Evolutionary conservation across 2,797 vertebrate genomes (phyloP).

Genomic region (Ibycter americanus): DNA sequence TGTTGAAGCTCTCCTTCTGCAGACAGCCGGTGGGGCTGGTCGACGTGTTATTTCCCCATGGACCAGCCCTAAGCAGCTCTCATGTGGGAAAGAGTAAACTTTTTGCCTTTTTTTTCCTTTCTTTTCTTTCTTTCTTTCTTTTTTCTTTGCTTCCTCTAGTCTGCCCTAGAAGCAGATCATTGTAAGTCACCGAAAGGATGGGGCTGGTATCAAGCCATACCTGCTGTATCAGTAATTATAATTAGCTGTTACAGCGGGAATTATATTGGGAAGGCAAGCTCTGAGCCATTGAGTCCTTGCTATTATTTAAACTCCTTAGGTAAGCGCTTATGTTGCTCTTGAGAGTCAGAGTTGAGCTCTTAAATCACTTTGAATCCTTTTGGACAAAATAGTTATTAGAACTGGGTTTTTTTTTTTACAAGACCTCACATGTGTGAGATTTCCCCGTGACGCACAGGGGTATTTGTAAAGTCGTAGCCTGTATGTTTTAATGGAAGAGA

Average conservation of each 20-base stretch:
- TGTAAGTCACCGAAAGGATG: background rate
- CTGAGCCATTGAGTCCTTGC: background rate
- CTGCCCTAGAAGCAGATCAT: background rate
- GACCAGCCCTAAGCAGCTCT: slow-evolving; percentile 7
- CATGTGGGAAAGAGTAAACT: background rate
- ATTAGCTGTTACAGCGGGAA: background rate
- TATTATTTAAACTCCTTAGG: slow-evolving; percentile 45
- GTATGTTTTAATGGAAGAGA: background rate
- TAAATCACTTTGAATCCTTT: slow-evolving; percentile 51
- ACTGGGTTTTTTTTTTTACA: background rate
- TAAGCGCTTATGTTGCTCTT: background rate
- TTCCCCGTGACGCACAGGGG: slow-evolving; percentile 4
- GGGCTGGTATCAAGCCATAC: background rate
- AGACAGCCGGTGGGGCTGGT: slow-evolving; percentile 24
- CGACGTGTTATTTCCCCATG: background rate
- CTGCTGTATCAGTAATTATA: background rate
- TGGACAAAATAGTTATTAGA: slow-evolving; percentile 23
- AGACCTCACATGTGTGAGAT: background rate
- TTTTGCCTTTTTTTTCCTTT: background rate
- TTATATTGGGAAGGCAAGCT: background rate
- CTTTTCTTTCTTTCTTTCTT: fast-evolving
- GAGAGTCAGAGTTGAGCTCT: slow-evolving; percentile 35
- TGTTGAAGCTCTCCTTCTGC: background rate
- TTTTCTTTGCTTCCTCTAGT: background rate
- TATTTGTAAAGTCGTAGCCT: background rate